Evolutionary conservation across 2,113 vertebrate species (phyloP), one percentile per base, ranked within the genome.

Genomic region (Nanorana parkeri): DNA sequence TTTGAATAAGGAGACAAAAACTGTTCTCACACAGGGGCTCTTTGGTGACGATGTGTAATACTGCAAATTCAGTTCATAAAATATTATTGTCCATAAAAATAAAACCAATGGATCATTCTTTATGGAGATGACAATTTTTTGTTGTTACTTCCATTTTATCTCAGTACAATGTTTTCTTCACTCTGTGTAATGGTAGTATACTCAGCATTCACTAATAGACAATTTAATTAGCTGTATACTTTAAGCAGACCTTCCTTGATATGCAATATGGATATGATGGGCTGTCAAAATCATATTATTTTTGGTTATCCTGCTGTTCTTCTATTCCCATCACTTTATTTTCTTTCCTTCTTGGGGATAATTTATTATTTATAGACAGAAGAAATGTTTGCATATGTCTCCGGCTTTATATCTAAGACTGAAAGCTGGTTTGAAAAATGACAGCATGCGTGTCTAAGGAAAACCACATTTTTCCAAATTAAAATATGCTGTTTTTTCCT

Each of bases 381-480:
- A 66, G 80, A 83, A 83, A 76, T 83, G 80, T 83, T 83, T 83
- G 80, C 51, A 83, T 76, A 83, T 47, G 63, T 83, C 72, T 83
- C n/a, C n/a, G 51, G 72, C 71, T 83, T 66, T 82, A 73, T 56
- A 63, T 66, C 32, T 56, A 32, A 67, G 63, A 76, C 56, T 76
- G 80, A 83, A 66, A 75, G 72, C 71, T n/a, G 63, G 71, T 74
- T 76, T 82, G 80, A 60, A 76, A 76, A 83, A 83, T 83, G 80
- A 83, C 80, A 83, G 80, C 64, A 60, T 68, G 71, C 63, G 47
- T 68, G 63, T 68, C 71, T 83, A 83, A 83, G 75, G 72, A 67
- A 83, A 67, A 60, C 63, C 80, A 67, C 52, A 76, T 67, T 83
- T 66, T 68, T 68, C 72, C 72, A 68, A 68, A 83, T 76, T 83